Evolutionary conservation across 2,113 vertebrate species (phyloP).

Genomic region (Oryzias melastigma): DNA sequence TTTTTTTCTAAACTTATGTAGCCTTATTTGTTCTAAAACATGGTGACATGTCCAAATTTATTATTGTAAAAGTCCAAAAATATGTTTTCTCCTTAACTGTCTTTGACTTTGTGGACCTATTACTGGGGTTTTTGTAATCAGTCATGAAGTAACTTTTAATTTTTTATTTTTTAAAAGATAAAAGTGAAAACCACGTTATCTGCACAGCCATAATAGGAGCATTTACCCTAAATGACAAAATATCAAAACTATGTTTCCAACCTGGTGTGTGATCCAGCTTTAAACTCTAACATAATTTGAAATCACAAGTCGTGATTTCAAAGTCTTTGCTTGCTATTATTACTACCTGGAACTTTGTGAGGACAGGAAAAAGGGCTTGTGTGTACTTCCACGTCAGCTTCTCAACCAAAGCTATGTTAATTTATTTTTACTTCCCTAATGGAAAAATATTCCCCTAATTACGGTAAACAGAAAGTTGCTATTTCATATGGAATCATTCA

Average conservation of each 20-base stretch:
- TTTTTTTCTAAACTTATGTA: too few relatives aligned
- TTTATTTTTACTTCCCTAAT: slow-evolving; percentile 83
- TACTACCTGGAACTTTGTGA: slow-evolving; percentile 17
- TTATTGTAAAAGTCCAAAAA: too few relatives aligned
- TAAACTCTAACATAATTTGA: background rate
- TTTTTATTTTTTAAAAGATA: background rate
- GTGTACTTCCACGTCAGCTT: slow-evolving; percentile 52
- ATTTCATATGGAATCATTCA: slow-evolving; percentile 86
- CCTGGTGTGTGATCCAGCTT: background rate
- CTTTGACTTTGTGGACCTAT: too few relatives aligned
- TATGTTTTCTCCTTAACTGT: too few relatives aligned
- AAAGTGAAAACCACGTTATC: background rate
- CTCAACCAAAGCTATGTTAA: slow-evolving; percentile 69
- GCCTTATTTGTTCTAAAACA: too few relatives aligned
- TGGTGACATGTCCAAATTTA: too few relatives aligned
- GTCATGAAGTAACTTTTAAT: too few relatives aligned
- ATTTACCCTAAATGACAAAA: background rate
- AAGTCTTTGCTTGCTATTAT: slow-evolving; percentile 12
- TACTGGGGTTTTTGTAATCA: too few relatives aligned
- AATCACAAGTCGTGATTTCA: background rate
- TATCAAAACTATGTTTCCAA: background rate
- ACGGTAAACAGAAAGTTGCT: slow-evolving; percentile 80
- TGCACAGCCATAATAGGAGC: background rate
- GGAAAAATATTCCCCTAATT: slow-evolving; percentile 83
- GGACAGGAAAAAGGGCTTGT: slow-evolving; percentile 8